Conservation (phyloP, 2,797 vertebrate genomes). For the Ciconia nigra region DNA sequence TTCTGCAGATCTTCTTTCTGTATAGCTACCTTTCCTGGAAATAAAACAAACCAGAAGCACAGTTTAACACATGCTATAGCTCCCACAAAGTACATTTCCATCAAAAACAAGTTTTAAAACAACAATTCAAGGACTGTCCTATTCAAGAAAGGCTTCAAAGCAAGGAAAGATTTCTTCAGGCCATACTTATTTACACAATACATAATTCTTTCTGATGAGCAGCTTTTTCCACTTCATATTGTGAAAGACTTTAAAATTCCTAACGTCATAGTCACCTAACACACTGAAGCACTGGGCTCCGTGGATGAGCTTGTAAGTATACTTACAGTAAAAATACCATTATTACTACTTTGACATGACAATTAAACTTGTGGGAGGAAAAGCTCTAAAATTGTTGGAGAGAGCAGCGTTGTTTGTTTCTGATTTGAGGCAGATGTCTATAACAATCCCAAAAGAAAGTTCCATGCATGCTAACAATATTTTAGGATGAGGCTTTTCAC, state of each 20-base stretch:
- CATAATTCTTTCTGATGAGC: not conserved
- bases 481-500: not conserved
- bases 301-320: not conserved
- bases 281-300: not conserved
- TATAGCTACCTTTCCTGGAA: conserved; percentile 94
- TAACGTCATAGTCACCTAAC: not conserved
- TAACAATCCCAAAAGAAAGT: not conserved
- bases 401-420: not conserved
- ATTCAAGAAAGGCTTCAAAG: not conserved
- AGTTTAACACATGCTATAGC: not conserved
- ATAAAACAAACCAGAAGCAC: conserved; percentile 33
- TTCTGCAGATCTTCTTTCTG: conserved; percentile 97
- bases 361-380: not conserved
- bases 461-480: not conserved
- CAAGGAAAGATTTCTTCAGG: not conserved
- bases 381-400: not conserved
- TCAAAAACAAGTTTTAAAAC: not conserved
- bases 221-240: not conserved
- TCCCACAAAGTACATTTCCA: not conserved
- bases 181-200: not conserved
- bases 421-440: not conserved
- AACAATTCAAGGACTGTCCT: not conserved
- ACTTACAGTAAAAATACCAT: not conserved
- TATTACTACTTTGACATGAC: not conserved
- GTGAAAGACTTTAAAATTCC: not conserved